Evolutionary conservation across 2,888 invertebrate species (phyloP).

Genomic region (Erebia palarica): DNA sequence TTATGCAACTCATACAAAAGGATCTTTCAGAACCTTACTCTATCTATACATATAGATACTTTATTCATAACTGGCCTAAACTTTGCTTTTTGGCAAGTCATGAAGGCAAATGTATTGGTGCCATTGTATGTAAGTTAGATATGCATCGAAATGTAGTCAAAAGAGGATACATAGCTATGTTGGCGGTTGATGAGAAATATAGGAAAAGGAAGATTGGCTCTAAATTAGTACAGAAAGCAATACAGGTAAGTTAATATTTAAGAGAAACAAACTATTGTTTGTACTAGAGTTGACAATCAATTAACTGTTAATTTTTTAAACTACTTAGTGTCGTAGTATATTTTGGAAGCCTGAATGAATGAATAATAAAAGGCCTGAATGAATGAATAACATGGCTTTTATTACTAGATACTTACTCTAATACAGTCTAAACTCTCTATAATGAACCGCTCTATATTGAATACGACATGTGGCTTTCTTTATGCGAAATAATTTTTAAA

Average conservation of each 20-base stretch:
- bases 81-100: slow-evolving; percentile 98
- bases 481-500: no score
- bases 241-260: slow-evolving; percentile 76
- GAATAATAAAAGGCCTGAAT: no score
- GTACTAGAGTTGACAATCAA: not conserved
- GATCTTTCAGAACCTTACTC: slow-evolving; percentile 99
- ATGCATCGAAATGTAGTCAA: slow-evolving; percentile 94
- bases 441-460: no score
- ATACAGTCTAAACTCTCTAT: no score
- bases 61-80: slow-evolving; percentile 99
- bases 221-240: slow-evolving; percentile 89
- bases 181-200: slow-evolving; percentile 98
- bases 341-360: no score
- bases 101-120: slow-evolving; percentile 94
- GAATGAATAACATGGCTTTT: no score
- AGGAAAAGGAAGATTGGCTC: slow-evolving; percentile 97
- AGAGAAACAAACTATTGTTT: slow-evolving; percentile 18
- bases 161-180: slow-evolving; percentile 99
- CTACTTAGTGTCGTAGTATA: no score
- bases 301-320: no score
- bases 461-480: no score
- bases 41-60: slow-evolving; percentile 99
- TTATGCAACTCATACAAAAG: slow-evolving; percentile 99
- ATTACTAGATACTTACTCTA: no score
- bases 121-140: slow-evolving; percentile 99